A percentile compares a stretch with the other conserved stretches of the same genome.
Evolutionary conservation across 2,797 vertebrate genomes (phyloP).

Genomic region (Acanthopagrus latus): DNA sequence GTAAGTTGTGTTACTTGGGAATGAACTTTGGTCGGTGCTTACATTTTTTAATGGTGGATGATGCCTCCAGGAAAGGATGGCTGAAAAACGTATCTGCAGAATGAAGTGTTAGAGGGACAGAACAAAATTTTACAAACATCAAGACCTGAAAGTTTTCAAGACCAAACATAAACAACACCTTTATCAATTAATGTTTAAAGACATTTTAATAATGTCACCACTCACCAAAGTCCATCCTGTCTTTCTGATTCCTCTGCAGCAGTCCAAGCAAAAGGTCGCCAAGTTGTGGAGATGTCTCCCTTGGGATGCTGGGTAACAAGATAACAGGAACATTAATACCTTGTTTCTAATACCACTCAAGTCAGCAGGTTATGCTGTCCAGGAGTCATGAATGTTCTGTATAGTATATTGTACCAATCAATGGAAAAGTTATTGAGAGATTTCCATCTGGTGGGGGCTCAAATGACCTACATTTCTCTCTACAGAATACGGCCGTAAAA

Average conservation of each 20-base stretch:
- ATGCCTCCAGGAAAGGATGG: slow-evolving; percentile 94
- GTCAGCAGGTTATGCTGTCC: not conserved
- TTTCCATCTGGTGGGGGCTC: not conserved
- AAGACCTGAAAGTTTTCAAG: not conserved
- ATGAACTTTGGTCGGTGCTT: slow-evolving; percentile 66
- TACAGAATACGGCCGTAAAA: no score
- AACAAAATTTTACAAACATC: not conserved
- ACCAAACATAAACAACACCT: not conserved
- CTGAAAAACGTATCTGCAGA: slow-evolving; percentile 92
- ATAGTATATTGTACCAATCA: not conserved
- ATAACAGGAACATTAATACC: slow-evolving; percentile 14
- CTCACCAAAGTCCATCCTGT: slow-evolving; percentile 97
- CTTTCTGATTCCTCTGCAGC: slow-evolving; percentile 97
- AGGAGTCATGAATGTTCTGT: not conserved
- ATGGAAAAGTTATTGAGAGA: not conserved
- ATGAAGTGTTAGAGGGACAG: not conserved
- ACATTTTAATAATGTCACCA: slow-evolving; percentile 22
- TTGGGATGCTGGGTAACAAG: slow-evolving; percentile 89
- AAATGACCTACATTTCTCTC: no score
- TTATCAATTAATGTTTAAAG: not conserved
- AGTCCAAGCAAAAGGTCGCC: slow-evolving; percentile 91
- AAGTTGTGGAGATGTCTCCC: slow-evolving; percentile 93
- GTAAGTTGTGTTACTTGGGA: not conserved
- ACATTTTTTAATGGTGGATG: slow-evolving; percentile 95
- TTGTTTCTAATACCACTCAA: not conserved